Evolutionary conservation across 2,113 vertebrate genomes (phyloP), one percentile per base, ranked within the genome.

Genomic region (Gorilla gorilla): DNA sequence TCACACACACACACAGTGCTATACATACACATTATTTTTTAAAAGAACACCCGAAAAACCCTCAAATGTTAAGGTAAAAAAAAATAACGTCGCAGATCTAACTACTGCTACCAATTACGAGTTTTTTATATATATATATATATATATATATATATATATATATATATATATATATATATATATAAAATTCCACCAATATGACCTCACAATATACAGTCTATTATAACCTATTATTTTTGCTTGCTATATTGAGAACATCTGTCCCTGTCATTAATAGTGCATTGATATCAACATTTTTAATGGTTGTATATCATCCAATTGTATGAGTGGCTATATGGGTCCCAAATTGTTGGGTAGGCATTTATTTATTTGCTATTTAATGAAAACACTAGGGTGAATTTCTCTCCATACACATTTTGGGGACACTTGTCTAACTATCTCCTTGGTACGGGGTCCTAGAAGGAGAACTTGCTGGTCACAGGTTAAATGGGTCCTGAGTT

Each of bases 181-280:
- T 52, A 40, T 79, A 64, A 48, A 5, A 90, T 89, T 80, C 87
- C 43, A 87, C 59, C 43, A 35, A 38, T 20, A 75, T 75, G 82
- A 40, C 64, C 78, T 95, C 81, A 27, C 17, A 70, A 70, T 70
- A 87, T 59, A 72, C 0, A 48, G 86, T 20, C 64, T 38, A 48
- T 52, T 75, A 72, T 57, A 93, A 90, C 66, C 57, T 55, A 64
- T 61, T 43, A 35, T 86, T 89, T 81, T 81, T 64, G 40, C 76
- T 78, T 18, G 48, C 30, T 94, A 38, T 52, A 89, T 68, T 93
- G 68, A 96, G 89, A 95, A 57, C 76, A 94, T 89, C 93, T 89
- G 89, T 40, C 61, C 20, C 5, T 40, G 68, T 57, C 30, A n/a
- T 75, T 88, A 72, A 52, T 68, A 68, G 82, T 14, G 38, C 43